Conservation (phyloP, 2,797 vertebrate genomes). For the Brachymystax lenok region DNA sequence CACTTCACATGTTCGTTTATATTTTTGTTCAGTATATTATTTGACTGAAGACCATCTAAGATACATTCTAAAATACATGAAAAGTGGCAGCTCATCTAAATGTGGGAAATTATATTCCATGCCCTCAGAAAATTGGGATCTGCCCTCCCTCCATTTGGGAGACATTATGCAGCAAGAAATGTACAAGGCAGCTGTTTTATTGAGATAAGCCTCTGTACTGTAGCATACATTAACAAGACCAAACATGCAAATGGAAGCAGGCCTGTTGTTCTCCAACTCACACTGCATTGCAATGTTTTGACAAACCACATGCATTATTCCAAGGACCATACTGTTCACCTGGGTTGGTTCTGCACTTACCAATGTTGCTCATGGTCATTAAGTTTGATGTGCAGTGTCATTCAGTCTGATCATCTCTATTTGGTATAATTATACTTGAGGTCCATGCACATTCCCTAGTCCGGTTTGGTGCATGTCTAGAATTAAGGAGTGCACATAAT, state of each 20-base stretch:
- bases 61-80: no score
- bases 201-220: not conserved
- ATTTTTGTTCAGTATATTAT: no score
- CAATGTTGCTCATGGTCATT: not conserved
- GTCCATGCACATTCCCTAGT: not conserved
- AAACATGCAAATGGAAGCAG: not conserved
- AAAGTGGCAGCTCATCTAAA: no score
- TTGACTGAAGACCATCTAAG: no score
- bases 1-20: no score
- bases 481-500: constrained; percentile 43
- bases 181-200: not conserved
- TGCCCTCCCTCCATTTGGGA: constrained; percentile 18
- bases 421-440: constrained; percentile 4
- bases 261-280: not conserved
- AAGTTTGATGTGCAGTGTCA: constrained; percentile 4
- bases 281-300: not conserved
- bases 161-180: not conserved
- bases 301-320: not conserved
- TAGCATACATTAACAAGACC: not conserved
- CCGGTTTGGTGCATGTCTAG: no score
- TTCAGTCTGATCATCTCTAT: constrained; percentile 6
- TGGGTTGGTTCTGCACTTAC: not conserved
- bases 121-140: no score
- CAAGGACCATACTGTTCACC: constrained; percentile 2
- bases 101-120: no score